Evolutionary conservation across 53 echinoderm and acorn worm genomes (phyloP), one percentile per base, ranked within the genome.

Genomic region (Holothuria leucospilota): DNA sequence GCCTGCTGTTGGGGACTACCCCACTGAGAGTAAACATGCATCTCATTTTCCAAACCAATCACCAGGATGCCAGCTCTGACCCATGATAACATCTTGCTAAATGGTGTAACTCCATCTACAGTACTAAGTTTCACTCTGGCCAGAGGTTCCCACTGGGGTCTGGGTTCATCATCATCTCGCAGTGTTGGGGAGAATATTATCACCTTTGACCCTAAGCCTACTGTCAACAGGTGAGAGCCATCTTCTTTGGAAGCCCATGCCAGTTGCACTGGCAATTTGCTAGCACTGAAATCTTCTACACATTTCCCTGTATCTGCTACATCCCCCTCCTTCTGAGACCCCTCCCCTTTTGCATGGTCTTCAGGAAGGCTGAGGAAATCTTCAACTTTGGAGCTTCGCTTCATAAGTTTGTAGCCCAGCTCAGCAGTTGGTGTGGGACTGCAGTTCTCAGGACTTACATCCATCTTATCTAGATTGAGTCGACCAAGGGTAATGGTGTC

Each of bases 1-100:
- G 88, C 82, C 52, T 51, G 77, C 73, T 85, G 86, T 16, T 87
- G 90, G 29, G 70, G 85, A 27, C 60, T 73, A 42, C 92, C 90
- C 99, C 99, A 99, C 85, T 99, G 99, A 51, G 95, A 93, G 63
- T 99, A 99, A 0, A 99, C 99, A 39, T 99, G 95, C 99, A 99
- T 99, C 69, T 99, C 99, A 89, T 99, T 99, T 59, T 94, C 90
- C 51, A 99, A 65, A 23, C 99, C 99, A 4, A 99, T 89, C 39
- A 99, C 95, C 9, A 99, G 90, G 56, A 99, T 95, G 28, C 99
- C 99, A 51, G 93, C 94, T 77, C 99, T 93, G 56, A 95, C 99
- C 99, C 99, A 99, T 10, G 99, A 93, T 63, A 99, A 71, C 99
- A 99, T 99, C 89, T 91, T 99, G 63, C 93, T 86, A 73, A 91